A percentile compares a stretch with the other conserved stretches of the same genome.
Evolutionary conservation across 1,140 invertebrate species (phyloP).

Genomic region (Anastrepha ludens): DNA sequence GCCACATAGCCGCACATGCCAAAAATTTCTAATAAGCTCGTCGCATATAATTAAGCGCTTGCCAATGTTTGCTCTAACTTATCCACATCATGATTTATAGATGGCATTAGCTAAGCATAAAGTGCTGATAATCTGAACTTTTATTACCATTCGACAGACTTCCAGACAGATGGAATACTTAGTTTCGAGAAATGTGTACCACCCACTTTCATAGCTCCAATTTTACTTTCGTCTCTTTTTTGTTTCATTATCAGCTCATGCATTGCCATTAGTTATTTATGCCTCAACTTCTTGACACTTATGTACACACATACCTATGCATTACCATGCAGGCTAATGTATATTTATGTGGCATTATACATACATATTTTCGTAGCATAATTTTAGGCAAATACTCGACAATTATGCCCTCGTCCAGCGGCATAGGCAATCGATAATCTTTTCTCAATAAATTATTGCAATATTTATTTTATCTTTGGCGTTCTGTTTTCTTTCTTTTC

Average conservation of each 20-base stretch:
- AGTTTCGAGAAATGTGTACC: no score
- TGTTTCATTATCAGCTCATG: no score
- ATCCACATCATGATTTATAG: slow-evolving; percentile 39
- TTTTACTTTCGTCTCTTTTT: no score
- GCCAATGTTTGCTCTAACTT: neutral
- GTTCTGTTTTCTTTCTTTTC: neutral
- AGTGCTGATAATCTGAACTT: neutral
- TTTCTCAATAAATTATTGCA: slow-evolving; percentile 55
- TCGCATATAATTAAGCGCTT: slow-evolving; percentile 44
- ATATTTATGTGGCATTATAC: neutral
- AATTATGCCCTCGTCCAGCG: slow-evolving; percentile 27
- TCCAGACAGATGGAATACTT: no score
- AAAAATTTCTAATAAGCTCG: slow-evolving; percentile 35
- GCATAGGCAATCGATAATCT: slow-evolving; percentile 57
- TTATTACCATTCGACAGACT: neutral
- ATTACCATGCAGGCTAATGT: neutral
- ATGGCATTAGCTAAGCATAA: neutral
- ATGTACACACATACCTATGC: neutral
- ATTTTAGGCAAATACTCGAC: neutral
- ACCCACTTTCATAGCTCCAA: no score
- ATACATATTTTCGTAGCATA: neutral
- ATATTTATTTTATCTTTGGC: slow-evolving; percentile 39
- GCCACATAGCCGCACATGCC: no score
- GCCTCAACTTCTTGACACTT: neutral
- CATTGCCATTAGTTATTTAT: no score